A percentile compares a stretch with the other conserved stretches of the same genome.
These are phyloP conservation scores for Erebia ligea DNA, from an alignment of 2,888 invertebrate genomes.

Conservation along the genomic window DNA sequence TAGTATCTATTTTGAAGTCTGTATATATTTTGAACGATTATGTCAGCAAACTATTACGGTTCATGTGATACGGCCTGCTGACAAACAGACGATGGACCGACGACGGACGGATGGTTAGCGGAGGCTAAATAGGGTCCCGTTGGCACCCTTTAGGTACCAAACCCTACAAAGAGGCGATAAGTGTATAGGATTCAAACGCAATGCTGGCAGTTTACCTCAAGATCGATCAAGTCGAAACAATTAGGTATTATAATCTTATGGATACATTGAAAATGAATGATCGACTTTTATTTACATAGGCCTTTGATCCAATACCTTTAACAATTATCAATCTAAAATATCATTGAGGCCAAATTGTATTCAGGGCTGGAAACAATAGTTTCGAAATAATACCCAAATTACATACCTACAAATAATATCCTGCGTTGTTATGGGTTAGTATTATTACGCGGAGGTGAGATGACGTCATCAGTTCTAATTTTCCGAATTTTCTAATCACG, in stretches of 20 bases:
- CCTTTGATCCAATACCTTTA: slow-evolving; percentile 5
- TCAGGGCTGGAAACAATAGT: background rate
- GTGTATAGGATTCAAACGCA: no score
- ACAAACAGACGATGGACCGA: no score
- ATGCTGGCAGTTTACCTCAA: slow-evolving; percentile 19
- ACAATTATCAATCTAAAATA: slow-evolving; percentile 11
- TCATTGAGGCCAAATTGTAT: slow-evolving; percentile 3
- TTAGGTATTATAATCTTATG: slow-evolving; percentile 40
- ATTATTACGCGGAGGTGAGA: no score
- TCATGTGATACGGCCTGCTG: no score
- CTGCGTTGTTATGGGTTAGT: background rate
- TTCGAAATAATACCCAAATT: slow-evolving; percentile 7
- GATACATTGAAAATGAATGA: slow-evolving; percentile 36
- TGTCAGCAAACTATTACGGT: no score
- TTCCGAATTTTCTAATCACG: background rate
- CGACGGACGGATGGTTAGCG: no score
- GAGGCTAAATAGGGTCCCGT: no score
- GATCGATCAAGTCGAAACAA: slow-evolving; percentile 34
- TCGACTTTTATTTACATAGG: slow-evolving; percentile 3
- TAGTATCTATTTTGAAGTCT: no score
- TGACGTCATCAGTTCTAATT: background rate
- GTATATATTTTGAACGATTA: no score
- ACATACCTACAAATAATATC: background rate
- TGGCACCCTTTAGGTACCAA: no score
- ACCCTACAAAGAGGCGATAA: no score